These are phyloP conservation scores for Phengaris arion DNA, from an alignment of 2,888 invertebrate species.

Conservation along the genomic window DNA sequence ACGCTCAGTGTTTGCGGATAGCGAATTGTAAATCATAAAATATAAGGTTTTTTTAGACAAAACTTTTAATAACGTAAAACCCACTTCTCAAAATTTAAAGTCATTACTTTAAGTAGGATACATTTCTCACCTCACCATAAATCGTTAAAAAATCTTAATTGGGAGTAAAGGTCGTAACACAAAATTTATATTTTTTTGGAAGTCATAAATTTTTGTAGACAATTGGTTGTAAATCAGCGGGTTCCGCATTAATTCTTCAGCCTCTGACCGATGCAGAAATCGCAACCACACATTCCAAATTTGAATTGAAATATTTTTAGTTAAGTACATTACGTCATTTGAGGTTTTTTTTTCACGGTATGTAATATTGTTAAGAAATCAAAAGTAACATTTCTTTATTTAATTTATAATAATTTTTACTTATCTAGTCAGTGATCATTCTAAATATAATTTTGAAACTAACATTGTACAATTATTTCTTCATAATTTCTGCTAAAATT, in stretches of 20 bases:
- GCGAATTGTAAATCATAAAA: background rate
- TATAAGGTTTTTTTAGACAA: too few relatives aligned
- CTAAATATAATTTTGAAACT: too few relatives aligned
- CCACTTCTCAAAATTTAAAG: too few relatives aligned
- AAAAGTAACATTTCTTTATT: too few relatives aligned
- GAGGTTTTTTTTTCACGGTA: too few relatives aligned
- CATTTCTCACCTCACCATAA: background rate
- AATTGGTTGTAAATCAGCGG: slow-evolving; percentile 2
- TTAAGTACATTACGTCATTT: background rate
- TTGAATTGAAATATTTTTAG: background rate
- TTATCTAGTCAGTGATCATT: too few relatives aligned
- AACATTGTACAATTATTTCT: too few relatives aligned
- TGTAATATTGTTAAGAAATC: too few relatives aligned
- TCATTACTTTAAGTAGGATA: too few relatives aligned
- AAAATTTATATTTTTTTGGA: slow-evolving; percentile 12
- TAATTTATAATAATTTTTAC: too few relatives aligned
- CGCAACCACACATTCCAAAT: background rate
- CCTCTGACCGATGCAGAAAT: background rate
- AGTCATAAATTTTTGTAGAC: background rate
- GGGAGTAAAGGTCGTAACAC: background rate
- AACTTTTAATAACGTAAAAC: too few relatives aligned
- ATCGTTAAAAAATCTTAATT: background rate
- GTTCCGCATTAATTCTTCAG: background rate
- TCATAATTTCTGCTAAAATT: too few relatives aligned
- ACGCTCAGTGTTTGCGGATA: background rate